Evolutionary conservation across 1,140 invertebrate genomes (phyloP), one percentile per base, ranked within the genome.

Genomic region (Oncopeltus fasciatus): DNA sequence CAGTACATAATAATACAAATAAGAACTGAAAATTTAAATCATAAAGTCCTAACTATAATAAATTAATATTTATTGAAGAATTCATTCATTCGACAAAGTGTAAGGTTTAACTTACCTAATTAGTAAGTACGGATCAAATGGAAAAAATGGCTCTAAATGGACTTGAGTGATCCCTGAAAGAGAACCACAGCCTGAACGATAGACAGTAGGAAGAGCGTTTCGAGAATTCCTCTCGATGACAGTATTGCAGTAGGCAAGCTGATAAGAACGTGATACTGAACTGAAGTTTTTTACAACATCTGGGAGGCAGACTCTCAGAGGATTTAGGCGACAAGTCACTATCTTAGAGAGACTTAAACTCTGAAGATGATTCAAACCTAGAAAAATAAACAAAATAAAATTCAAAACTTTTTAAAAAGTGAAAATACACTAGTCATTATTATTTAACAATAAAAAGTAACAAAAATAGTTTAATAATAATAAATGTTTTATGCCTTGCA

Each of bases 221-320:
- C 46, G 92, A 70, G 81, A 76, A 75, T 96, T 96, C 64, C 84
- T 81, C 69, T 95, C 90, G 38, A 96, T 87, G 49, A 95, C 80
- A 0, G 90, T 81, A 72, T 92, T 87, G 74, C 92, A 96, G 74
- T 95, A 95, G 3, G 88, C 90, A 49, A 96, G 76, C 71, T 95
- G 92, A 72, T 94, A 87, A n/a, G 82, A 82, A 67, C 87, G 80
- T 1, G 89, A 85, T 4, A 93, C 80, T 0, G 84, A 83, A 1
- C 91, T 87, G 75, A 97, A 97, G 24, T 86, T 86, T 67, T 84
- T 83, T 0, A 86, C 83, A 21, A 96, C 81, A 18, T 83, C 78
- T 0, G 83, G 79, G 51, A 86, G 77, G 72, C 91, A 93, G 1
- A 84, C 79, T 57, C 83, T 79, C 16, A 97, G 74, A 1, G 93